phyloP scores from a whole-genome alignment of 2,113 vertebrate species.

The Rissa tridactyla region DNA sequence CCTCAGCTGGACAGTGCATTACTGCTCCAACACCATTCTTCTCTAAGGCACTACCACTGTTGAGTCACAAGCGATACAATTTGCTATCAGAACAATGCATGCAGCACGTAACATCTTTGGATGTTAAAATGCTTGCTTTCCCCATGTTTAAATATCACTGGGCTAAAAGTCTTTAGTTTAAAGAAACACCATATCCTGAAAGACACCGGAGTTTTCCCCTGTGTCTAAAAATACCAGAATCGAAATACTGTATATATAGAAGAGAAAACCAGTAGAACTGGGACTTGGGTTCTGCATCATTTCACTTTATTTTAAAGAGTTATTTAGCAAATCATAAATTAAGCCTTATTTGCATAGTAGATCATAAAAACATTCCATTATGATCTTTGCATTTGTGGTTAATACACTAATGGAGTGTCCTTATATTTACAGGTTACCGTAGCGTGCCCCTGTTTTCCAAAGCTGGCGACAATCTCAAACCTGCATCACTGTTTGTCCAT shows the following conservation, averaged over 20 bases:
- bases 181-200: not conserved
- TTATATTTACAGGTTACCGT: constrained; percentile 80
- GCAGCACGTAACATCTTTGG: not conserved
- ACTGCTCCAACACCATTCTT: not conserved
- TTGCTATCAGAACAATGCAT: not conserved
- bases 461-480: constrained; percentile 72
- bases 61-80: not conserved
- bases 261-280: not conserved
- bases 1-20: not conserved
- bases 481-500: constrained; percentile 83
- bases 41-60: not conserved
- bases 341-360: not conserved
- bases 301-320: not conserved
- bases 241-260: not conserved
- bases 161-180: not conserved
- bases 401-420: not conserved
- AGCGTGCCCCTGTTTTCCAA: constrained; percentile 78
- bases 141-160: not conserved
- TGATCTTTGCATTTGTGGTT: not conserved
- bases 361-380: not conserved
- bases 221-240: not conserved
- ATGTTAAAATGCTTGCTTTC: not conserved
- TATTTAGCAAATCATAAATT: not conserved
- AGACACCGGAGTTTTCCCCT: not conserved
- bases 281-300: not conserved